Evolutionary conservation across 2,113 vertebrate genomes (phyloP), one percentile per base, ranked within the genome.

Genomic region (Hemiprocne comata): DNA sequence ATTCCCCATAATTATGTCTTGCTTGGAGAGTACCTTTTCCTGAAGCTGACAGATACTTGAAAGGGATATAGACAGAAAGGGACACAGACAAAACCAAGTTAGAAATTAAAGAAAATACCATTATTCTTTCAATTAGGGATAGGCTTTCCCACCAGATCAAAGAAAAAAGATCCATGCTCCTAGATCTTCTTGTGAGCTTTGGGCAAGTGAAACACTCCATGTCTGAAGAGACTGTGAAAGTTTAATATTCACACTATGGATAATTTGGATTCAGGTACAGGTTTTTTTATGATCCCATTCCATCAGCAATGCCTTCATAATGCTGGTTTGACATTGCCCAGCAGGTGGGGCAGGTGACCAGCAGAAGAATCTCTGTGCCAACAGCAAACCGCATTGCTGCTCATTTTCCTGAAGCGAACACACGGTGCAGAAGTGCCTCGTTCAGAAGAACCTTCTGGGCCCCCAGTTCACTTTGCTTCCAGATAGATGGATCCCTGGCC

Each of bases 361-460:
- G 38, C 71, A 70, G 31, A 84, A 86, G 21, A 64, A 34, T 31
- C 54, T 29, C 3, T 8, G 3, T 38, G 48, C 29, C 4, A 1
- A 73, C 60, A 80, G 42, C 42, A 57, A 86, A 58, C 21, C 50
- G 50, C 60, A 50, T 34, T 36, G 5, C 1, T 1, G 36, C 36
- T 4, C 0, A 15, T 64, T 82, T 85, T 87, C 9, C 55, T 40
- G n/a, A 26, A 24, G 15, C 14, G 12, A 81, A 34, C 0, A 0
- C 0, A 0, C 13, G 25, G 23, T 60, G 19, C 25, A 66, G 61
- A 75, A 31, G 14, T 29, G 34, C 6, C 17, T 58, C 23, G 53
- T 81, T n/a, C 40, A 34, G 36, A 54, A n/a, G 40, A 78, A 25
- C 66, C 31, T 70, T 62, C 65, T 50, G 11, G 17, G 24, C 36